These are phyloP conservation scores for Magallana angulata DNA, from an alignment of 1,140 invertebrate species.

Conservation along the genomic window DNA sequence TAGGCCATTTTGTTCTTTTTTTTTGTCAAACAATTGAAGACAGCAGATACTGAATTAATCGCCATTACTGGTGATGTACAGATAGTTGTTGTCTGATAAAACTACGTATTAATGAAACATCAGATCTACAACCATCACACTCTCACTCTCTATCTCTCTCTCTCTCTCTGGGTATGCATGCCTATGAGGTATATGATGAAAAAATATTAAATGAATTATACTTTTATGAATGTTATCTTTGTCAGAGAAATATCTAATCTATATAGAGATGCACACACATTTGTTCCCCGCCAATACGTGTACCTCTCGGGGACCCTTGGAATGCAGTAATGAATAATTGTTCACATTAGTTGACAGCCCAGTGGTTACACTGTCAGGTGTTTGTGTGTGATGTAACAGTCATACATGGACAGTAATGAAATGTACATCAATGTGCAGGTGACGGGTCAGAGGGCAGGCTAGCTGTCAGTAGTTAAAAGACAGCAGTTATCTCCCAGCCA, in stretches of 20 bases:
- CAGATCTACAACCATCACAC: neutral
- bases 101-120: neutral
- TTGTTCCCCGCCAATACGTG: neutral
- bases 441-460: neutral
- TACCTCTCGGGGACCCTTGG: neutral
- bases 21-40: neutral
- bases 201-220: slow-evolving; percentile 20
- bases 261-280: too few species aligned
- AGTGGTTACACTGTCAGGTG: neutral
- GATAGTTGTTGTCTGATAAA: slow-evolving; percentile 2
- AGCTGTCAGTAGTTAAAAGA: neutral
- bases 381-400: neutral
- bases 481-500: neutral
- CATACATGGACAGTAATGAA: slow-evolving; percentile 19
- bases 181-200: slow-evolving; percentile 3
- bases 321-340: neutral
- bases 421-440: slow-evolving; percentile 28
- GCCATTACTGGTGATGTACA: slow-evolving; percentile 13
- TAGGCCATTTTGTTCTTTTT: neutral
- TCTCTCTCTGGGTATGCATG: slow-evolving; percentile 4
- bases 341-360: neutral
- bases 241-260: neutral
- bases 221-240: neutral
- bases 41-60: slow-evolving; percentile 25
- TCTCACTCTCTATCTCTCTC: neutral